Percentiles rank a stretch among this genome's conserved stretches.
These are phyloP conservation scores for Calameuta idolon DNA, from an alignment of 2,888 invertebrate species.

Conservation along the genomic window DNA sequence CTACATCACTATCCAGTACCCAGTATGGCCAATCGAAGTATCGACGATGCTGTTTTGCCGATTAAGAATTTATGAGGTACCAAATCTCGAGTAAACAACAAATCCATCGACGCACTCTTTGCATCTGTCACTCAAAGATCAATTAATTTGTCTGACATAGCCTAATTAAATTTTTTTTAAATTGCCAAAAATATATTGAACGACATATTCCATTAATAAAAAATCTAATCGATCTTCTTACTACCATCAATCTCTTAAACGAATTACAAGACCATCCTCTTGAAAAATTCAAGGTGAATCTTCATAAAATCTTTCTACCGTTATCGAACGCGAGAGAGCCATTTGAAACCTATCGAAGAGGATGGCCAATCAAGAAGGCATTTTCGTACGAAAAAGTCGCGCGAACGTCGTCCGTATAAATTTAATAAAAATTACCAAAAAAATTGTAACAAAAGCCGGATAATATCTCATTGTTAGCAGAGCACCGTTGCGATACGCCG, in stretches of 20 bases:
- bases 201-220: neutral
- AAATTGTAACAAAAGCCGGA: constrained; percentile 47
- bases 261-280: neutral
- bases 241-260: neutral
- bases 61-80: neutral
- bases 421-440: constrained; percentile 55
- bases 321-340: neutral
- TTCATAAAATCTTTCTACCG: neutral
- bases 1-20: neutral
- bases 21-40: neutral
- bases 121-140: neutral
- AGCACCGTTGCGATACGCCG: constrained; percentile 48
- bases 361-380: neutral
- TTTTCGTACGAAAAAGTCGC: neutral
- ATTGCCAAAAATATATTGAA: neutral
- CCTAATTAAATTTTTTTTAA: neutral
- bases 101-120: neutral
- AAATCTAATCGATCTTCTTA: neutral
- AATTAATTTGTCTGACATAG: neutral
- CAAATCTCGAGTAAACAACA: neutral
- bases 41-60: neutral
- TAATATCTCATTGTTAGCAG: constrained; percentile 45
- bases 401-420: constrained; percentile 29
- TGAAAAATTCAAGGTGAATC: neutral
- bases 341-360: neutral